phyloP scores from a whole-genome alignment of 2,797 vertebrate genomes.

The Heteromormyrus szaboi region DNA sequence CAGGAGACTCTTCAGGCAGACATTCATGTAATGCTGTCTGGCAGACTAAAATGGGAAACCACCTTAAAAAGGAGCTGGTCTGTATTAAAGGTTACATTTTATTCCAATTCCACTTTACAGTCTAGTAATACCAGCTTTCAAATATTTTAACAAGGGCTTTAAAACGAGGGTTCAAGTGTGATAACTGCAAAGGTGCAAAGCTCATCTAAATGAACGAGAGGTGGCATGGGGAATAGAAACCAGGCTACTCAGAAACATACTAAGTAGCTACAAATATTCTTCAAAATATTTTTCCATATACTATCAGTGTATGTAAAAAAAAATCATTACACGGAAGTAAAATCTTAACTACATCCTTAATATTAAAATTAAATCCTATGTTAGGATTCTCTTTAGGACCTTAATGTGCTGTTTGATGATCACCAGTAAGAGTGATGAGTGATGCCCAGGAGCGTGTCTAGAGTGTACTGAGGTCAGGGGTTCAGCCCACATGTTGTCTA shows the following conservation, averaged over 20 bases:
- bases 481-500: neutral
- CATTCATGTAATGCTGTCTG: neutral
- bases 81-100: constrained; percentile 17
- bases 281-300: neutral
- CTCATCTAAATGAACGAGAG: neutral
- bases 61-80: neutral
- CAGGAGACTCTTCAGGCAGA: neutral
- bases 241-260: neutral
- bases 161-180: neutral
- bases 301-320: neutral
- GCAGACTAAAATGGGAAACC: neutral
- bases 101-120: neutral
- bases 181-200: neutral
- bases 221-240: neutral
- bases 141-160: neutral
- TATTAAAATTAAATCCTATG: neutral
- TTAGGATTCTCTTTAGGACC: neutral
- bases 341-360: neutral
- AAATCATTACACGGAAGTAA: neutral
- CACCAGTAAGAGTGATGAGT: neutral
- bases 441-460: neutral
- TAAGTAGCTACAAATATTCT: neutral
- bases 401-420: neutral
- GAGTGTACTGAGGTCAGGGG: neutral
- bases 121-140: neutral